These are phyloP conservation scores for Elgaria multicarinata DNA, from an alignment of 2,113 vertebrate genomes.

Conservation along the genomic window DNA sequence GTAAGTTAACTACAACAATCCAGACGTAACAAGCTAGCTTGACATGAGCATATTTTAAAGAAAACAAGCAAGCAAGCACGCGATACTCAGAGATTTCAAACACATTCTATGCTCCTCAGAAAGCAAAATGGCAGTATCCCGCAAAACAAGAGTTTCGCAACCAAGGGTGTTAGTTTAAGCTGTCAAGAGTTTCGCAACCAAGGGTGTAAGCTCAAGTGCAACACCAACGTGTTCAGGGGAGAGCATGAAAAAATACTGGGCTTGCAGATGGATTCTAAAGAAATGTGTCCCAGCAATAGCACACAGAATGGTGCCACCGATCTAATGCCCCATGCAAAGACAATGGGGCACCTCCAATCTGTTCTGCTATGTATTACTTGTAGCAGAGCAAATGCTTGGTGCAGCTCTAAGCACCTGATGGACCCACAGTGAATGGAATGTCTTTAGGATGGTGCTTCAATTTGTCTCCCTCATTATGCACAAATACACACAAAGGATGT, in stretches of 20 bases:
- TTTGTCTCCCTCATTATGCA: neutral
- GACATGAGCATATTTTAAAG: conserved; percentile 47
- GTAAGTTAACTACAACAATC: conserved; percentile 54
- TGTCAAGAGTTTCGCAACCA: conserved; percentile 23
- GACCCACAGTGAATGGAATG: conserved; percentile 3
- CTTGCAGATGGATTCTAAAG: neutral
- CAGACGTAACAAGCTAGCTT: conserved; percentile 49
- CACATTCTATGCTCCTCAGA: conserved; percentile 37
- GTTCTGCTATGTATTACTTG: neutral
- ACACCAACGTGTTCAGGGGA: neutral
- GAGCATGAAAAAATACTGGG: neutral
- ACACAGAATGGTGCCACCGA: neutral
- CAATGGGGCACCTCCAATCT: neutral
- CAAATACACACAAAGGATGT: neutral
- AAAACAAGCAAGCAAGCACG: neutral
- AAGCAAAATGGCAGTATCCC: conserved; percentile 35
- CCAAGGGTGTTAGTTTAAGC: conserved; percentile 8
- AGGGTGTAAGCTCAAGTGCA: neutral
- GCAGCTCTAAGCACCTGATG: neutral
- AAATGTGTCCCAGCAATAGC: neutral
- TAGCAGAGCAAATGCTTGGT: neutral
- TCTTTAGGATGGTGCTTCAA: neutral
- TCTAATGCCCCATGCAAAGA: neutral
- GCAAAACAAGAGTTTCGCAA: neutral
- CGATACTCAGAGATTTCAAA: conserved; percentile 13